Conservation (phyloP, 2,113 vertebrate species). For the Elanus axillaris region DNA sequence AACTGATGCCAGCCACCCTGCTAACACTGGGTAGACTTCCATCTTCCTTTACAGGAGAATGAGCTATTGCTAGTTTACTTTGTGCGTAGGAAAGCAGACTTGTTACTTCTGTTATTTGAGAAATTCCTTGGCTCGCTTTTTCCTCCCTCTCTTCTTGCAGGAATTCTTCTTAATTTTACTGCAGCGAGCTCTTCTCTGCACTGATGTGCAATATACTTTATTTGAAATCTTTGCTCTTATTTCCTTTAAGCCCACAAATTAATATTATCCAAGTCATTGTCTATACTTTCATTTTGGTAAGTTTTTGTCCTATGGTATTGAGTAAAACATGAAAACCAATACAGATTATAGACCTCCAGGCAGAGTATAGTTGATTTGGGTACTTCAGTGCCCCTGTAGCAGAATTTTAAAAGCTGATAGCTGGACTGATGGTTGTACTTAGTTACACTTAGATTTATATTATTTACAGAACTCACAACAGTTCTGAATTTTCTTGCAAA, state of each 20-base stretch:
- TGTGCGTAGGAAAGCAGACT: neutral
- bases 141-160: neutral
- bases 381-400: neutral
- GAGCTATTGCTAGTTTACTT: neutral
- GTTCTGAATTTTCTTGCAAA: neutral
- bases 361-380: neutral
- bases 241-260: neutral
- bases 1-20: neutral
- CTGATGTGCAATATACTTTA: neutral
- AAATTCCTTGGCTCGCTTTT: neutral
- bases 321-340: neutral
- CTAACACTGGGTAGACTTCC: neutral
- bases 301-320: neutral
- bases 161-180: neutral
- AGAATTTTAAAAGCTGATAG: neutral
- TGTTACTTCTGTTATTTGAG: neutral
- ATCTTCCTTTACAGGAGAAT: neutral
- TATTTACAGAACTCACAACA: neutral
- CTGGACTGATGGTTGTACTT: neutral
- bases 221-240: neutral
- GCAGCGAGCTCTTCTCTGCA: neutral
- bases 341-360: accelerated
- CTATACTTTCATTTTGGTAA: neutral
- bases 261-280: neutral
- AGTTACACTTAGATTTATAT: neutral